Percentiles rank a stretch among this genome's conserved stretches.
Evolutionary conservation across 2,888 invertebrate species (phyloP).

Genomic region (Folsomia candida): DNA sequence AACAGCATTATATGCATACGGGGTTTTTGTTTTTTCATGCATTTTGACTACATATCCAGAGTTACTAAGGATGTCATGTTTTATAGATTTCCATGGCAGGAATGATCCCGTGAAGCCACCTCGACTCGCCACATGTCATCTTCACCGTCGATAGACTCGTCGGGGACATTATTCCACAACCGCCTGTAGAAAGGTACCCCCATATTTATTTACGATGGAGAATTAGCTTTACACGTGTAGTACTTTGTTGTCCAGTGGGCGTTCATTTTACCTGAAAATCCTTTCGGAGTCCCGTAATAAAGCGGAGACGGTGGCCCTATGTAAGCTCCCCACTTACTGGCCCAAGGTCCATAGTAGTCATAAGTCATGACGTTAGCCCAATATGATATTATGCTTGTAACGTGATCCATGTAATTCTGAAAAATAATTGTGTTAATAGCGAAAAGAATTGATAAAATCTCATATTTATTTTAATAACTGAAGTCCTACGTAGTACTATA

Average conservation of each 20-base stretch:
- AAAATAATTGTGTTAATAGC: too few species aligned
- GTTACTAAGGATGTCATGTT: not conserved
- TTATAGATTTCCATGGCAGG: conserved; percentile 10
- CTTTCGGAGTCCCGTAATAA: conserved; percentile 5
- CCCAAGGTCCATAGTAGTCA: conserved; percentile 21
- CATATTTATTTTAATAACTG: too few species aligned
- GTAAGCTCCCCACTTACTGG: conserved; percentile 18
- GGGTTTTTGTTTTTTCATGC: conserved; percentile 6
- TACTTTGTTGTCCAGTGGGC: conserved; percentile 11
- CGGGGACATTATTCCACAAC: conserved; percentile 14
- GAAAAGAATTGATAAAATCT: too few species aligned
- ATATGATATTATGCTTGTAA: not conserved
- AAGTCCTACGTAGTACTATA: too few species aligned
- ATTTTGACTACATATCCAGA: not conserved
- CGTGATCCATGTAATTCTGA: too few species aligned
- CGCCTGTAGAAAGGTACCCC: conserved; percentile 9
- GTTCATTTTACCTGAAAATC: conserved; percentile 14
- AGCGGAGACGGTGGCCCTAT: conserved; percentile 15
- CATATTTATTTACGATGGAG: not conserved
- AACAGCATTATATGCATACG: conserved; percentile 1
- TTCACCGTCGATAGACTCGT: not conserved
- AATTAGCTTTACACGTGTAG: not conserved
- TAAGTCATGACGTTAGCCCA: conserved; percentile 20
- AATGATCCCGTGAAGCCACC: too few species aligned
- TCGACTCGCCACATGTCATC: conserved; percentile 3